phyloP scores from a whole-genome alignment of 2,113 vertebrate species.

The Chamaea fasciata region DNA sequence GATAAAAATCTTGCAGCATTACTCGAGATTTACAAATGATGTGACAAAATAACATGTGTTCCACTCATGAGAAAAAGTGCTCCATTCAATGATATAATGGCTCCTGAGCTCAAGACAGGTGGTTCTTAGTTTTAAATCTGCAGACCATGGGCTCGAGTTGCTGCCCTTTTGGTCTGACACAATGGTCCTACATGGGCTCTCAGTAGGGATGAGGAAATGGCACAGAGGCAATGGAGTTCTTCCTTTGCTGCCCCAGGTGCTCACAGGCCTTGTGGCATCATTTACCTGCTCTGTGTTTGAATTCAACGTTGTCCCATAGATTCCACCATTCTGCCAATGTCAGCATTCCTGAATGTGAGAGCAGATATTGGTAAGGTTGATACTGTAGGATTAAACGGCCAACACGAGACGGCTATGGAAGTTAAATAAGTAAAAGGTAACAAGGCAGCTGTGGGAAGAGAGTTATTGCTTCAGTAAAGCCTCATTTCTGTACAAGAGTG shows the following conservation, averaged over 20 bases:
- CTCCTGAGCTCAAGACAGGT: background rate
- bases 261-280: background rate
- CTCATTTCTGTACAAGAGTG: background rate
- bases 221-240: background rate
- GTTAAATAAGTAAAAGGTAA: background rate
- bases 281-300: background rate
- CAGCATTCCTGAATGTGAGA: background rate
- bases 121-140: background rate
- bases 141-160: background rate
- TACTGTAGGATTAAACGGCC: background rate
- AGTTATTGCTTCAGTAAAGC: background rate
- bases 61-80: background rate
- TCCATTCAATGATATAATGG: background rate
- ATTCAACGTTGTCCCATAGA: rapidly evolving
- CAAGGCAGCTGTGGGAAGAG: background rate
- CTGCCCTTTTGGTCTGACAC: background rate
- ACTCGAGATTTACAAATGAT: conserved; percentile 29
- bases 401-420: background rate
- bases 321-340: background rate
- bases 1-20: conserved; percentile 35
- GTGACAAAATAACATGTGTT: conserved; percentile 15
- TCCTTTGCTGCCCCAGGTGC: background rate
- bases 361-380: background rate
- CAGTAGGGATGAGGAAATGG: background rate
- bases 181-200: rapidly evolving